Base-by-base conservation (phyloP, 1,140 invertebrate genomes). In the Drosophila takahashii region DNA sequence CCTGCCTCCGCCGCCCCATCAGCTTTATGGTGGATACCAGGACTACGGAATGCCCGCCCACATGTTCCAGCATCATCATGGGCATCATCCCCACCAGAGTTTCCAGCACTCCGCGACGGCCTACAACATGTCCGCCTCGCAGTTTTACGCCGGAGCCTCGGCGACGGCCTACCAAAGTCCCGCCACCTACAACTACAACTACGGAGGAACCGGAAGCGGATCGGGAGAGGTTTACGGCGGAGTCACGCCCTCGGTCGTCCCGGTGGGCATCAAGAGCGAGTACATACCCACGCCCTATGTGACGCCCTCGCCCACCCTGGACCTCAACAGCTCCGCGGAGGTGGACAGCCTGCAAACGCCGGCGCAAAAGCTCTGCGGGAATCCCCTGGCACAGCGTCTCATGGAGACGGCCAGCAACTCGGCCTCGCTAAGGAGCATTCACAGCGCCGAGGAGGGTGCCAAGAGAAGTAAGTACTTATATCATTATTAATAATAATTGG, bases 231-330 rank as follows among this genome's bases (percentile, higher is more conserved):
- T 62, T 2, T 89, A 90, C 39, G 53, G 37, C 41, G 65, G 65
- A 44, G 54, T 48, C 39, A 51, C 64, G 16, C 26, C 86, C 11
- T 53, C 61, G 13, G 10, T n/a, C 22, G 3, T 22, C n/a, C n/a
- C 64, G 7, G 56, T 65, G 18, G 16, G 47, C 54, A 77, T 85
- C 8, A 91, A 90, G 29, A 90, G 73, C 59, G 90, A 91, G 34
- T 91, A 91, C 48, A 84, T 90, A 45, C 90, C 90, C 51, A 90
- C 90, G 39, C 90, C 90, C 6, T 92, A 91, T 58, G 90, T 92
- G 16, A 92, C 90, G 27, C 90, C 90, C 3, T 92, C 90, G 34
- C 90, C 90, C 34, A 92, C 90, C 8, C 72, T 92, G 44, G 90
- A 92, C 61, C 67, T 92, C 29, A 92, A 92, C 36, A 92, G 84